Percentiles rank a stretch among this genome's conserved stretches.
Evolutionary conservation across 2,888 invertebrate species (phyloP).

Genomic region (Noctua fimbriata): DNA sequence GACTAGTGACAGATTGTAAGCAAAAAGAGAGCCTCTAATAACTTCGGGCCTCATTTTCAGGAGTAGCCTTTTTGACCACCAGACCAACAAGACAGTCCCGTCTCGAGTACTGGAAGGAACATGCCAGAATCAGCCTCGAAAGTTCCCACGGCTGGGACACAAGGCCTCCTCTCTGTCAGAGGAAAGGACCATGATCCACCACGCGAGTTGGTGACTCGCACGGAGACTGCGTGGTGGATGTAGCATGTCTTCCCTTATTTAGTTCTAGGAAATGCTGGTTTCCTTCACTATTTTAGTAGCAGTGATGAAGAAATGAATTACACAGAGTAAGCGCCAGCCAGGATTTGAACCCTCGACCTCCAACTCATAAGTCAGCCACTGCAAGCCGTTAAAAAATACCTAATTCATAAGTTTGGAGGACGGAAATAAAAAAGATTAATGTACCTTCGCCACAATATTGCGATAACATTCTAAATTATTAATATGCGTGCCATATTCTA

Average conservation of each 20-base stretch:
- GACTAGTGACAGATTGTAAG: background rate
- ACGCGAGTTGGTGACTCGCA: too few relatives aligned
- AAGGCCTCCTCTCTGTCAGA: too few relatives aligned
- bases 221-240: background rate
- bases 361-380: background rate
- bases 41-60: background rate
- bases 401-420: too few relatives aligned
- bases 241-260: background rate
- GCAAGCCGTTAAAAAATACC: too few relatives aligned
- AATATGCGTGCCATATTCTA: too few relatives aligned
- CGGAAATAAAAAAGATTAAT: too few relatives aligned
- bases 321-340: too few relatives aligned
- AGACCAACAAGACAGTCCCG: background rate
- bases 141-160: background rate
- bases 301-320: too few relatives aligned
- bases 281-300: too few relatives aligned
- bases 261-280: background rate
- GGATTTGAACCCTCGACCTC: background rate
- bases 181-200: background rate
- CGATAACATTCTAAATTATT: too few relatives aligned
- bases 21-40: background rate
- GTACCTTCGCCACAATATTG: too few relatives aligned
- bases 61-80: background rate
- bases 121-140: background rate
- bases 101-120: background rate